Percentiles rank a stretch among this genome's conserved stretches.
phyloP scores from a whole-genome alignment of 1,140 invertebrate species.

The Marisa cornuarietis region DNA sequence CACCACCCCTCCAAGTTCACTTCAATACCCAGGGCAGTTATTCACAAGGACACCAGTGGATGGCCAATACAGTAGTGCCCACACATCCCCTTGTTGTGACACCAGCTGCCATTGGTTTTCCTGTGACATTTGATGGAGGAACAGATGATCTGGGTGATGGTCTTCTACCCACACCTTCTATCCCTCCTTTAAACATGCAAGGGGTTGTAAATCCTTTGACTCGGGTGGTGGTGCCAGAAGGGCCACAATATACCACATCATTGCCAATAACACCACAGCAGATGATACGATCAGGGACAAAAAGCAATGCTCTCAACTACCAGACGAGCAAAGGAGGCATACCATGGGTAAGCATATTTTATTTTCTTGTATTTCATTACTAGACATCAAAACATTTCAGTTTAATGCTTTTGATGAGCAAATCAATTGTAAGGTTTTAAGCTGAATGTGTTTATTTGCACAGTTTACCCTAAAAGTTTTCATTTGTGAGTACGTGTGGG shows the following conservation, averaged over 20 bases:
- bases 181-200: background rate
- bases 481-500: background rate
- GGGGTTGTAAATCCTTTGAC: background rate
- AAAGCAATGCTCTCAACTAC: background rate
- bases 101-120: background rate
- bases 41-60: background rate
- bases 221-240: background rate
- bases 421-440: too few relatives aligned
- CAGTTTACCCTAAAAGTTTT: background rate
- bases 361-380: too few relatives aligned
- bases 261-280: background rate
- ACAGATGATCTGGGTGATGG: background rate
- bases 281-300: background rate
- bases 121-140: constrained; percentile 19
- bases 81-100: background rate
- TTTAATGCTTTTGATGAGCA: too few relatives aligned
- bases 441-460: background rate
- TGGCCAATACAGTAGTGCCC: background rate
- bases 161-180: constrained; percentile 7
- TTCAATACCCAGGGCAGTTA: background rate
- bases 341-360: too few relatives aligned
- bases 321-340: background rate
- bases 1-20: background rate
- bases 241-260: too few relatives aligned
- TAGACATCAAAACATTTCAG: too few relatives aligned